phyloP scores from a whole-genome alignment of 2,888 invertebrate species.

The Aproaerema taeniolella region DNA sequence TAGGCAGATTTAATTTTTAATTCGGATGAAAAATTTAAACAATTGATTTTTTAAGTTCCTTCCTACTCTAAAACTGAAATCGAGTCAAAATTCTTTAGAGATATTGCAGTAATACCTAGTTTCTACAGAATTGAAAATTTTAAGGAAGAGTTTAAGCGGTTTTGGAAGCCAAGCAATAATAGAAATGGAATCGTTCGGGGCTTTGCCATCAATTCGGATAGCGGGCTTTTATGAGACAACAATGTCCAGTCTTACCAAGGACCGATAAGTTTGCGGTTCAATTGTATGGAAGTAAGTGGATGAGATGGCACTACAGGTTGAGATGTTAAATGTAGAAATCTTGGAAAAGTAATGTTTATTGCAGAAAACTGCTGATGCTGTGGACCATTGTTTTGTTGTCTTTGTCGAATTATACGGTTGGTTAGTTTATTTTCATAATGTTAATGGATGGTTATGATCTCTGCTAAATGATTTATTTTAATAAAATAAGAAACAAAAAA shows the following conservation, averaged over 20 bases:
- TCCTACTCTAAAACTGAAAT: too few species aligned
- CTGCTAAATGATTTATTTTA: too few species aligned
- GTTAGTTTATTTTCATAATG: too few species aligned
- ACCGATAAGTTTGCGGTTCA: conserved; percentile 52
- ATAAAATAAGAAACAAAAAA: too few species aligned
- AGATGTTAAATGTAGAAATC: not conserved
- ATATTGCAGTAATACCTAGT: too few species aligned
- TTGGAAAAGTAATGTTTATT: not conserved
- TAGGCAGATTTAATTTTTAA: too few species aligned
- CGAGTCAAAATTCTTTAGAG: too few species aligned
- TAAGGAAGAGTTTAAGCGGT: conserved; percentile 3
- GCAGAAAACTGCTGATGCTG: not conserved
- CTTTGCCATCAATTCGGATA: conserved; percentile 32
- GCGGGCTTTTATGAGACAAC: conserved; percentile 32
- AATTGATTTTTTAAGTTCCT: too few species aligned
- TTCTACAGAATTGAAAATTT: conserved; percentile 2
- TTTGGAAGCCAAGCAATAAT: conserved; percentile 22
- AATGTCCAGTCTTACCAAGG: conserved; percentile 46
- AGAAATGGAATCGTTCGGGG: conserved; percentile 23
- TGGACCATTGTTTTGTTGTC: too few species aligned
- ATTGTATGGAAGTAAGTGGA: conserved; percentile 61
- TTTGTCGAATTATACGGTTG: too few species aligned
- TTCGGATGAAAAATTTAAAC: too few species aligned
- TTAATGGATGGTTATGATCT: too few species aligned
- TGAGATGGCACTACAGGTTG: conserved; percentile 16